These are phyloP conservation scores for Sphaerodactylus townsendi DNA, from an alignment of 2,113 vertebrate genomes.

Conservation along the genomic window DNA sequence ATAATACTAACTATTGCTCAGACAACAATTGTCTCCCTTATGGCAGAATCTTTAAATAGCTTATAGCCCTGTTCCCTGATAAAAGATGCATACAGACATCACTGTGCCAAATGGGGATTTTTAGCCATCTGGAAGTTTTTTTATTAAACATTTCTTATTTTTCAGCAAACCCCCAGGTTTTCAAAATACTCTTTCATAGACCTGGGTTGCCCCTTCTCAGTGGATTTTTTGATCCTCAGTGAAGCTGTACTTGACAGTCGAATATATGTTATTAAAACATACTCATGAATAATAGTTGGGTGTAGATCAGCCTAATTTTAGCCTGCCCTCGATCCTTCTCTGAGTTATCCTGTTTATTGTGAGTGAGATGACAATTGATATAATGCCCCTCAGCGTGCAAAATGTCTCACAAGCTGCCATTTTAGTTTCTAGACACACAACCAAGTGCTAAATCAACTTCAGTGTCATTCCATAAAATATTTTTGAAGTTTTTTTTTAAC, in stretches of 20 bases:
- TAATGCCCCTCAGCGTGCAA: neutral
- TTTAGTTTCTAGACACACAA: neutral
- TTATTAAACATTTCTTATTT: no score
- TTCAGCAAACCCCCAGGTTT: no score
- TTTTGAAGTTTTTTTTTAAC: neutral
- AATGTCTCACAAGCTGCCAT: neutral
- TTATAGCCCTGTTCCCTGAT: neutral
- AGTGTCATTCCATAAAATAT: neutral
- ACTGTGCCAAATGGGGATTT: no score
- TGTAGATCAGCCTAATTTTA: neutral
- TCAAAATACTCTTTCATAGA: no score
- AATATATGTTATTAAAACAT: neutral
- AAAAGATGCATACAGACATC: neutral
- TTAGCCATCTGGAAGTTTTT: no score
- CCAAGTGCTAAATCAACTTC: neutral
- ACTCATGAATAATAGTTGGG: neutral
- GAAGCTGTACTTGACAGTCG: no score
- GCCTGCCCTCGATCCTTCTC: neutral
- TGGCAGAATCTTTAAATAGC: neutral
- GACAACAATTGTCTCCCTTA: neutral
- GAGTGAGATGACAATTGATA: neutral
- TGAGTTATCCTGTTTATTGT: neutral
- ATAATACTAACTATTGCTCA: neutral
- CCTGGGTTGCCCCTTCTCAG: no score
- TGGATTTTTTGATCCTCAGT: no score